Base-by-base conservation (phyloP, 2,888 invertebrate species). In the Euplagia quadripunctaria region DNA sequence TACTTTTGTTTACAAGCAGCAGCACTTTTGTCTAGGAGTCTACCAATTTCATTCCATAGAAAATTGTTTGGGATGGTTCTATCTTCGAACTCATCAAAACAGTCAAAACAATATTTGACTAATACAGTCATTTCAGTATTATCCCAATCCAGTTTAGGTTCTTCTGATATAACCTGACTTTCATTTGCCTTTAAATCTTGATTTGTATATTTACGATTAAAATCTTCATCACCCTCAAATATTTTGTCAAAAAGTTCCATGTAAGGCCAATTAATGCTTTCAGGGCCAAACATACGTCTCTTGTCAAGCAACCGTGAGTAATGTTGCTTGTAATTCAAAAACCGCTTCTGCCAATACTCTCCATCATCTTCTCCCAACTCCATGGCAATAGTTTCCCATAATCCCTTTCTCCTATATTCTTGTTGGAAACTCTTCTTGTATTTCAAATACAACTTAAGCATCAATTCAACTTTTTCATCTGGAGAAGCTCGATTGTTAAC, bases 321-420 rank as follows among this genome's bases (percentile, higher is more conserved):
- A 85, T 94, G 94, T 64, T 94, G 94, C 74, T 94, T 96, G 75
- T 89, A 93, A 78, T 96, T 96, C 4, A 94, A 78, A 71, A 94
- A 96, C 0, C 94, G 85, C 80, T 92, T 95, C 52, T 94, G 93
- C 93, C 94, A 94, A 76, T 94, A 95, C 20, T 94, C 93, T 0
- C 90, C 89, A 55, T 94, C 91, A 17, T 92, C 90, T 68, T 90
- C 89, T 0, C 94, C 94, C 69, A 96, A 77, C 82, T 95, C 93
- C 70, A 87, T 70, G 3, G 94, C 92, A 71, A 95, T 94, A 0
- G 87, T 88, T 8, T 94, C 93, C 95, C 95, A 96, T 16, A 95
- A 75, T n/a, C 88, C 89, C 74, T 88, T 90, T 31, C 90, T 89
- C 79, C 90, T 89, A 69, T 89, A 88, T 49, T 91, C 89, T 63